These are phyloP conservation scores for Apodemus speciosus DNA, from an alignment of 2,113 vertebrate species.

Conservation along the genomic window DNA sequence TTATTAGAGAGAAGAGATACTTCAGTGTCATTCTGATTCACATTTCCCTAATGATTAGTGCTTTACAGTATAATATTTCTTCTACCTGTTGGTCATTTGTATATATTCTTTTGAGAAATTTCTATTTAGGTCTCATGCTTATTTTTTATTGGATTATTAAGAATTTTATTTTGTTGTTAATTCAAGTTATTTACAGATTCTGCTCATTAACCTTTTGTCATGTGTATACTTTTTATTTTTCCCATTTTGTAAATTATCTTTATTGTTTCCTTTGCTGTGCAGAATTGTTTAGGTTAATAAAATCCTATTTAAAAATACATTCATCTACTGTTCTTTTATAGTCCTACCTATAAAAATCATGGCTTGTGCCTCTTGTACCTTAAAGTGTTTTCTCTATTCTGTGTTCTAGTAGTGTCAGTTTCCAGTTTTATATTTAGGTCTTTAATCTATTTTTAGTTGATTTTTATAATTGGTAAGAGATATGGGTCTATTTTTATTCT, in stretches of 20 bases:
- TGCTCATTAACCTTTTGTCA: background rate
- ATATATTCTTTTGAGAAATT: background rate
- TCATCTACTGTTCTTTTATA: background rate
- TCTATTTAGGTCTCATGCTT: background rate
- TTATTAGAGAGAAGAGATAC: background rate
- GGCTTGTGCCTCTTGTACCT: background rate
- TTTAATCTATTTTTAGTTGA: background rate
- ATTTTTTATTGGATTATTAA: background rate
- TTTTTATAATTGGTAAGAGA: background rate
- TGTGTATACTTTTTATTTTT: background rate
- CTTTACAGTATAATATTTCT: background rate
- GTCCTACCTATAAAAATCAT: background rate
- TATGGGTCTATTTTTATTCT: background rate
- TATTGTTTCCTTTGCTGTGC: background rate
- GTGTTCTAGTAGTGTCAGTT: background rate
- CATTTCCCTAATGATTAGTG: background rate
- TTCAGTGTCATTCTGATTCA: background rate
- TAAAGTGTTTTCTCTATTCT: background rate
- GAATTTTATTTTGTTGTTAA: background rate
- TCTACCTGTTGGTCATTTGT: background rate
- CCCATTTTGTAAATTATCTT: background rate
- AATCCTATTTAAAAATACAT: background rate
- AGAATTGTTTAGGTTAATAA: background rate
- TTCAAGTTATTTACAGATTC: background rate
- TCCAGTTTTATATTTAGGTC: background rate